Percentiles rank a stretch among this genome's conserved stretches.
phyloP scores from a whole-genome alignment of 2,797 vertebrate genomes.

The Neosalanx taihuensis region DNA sequence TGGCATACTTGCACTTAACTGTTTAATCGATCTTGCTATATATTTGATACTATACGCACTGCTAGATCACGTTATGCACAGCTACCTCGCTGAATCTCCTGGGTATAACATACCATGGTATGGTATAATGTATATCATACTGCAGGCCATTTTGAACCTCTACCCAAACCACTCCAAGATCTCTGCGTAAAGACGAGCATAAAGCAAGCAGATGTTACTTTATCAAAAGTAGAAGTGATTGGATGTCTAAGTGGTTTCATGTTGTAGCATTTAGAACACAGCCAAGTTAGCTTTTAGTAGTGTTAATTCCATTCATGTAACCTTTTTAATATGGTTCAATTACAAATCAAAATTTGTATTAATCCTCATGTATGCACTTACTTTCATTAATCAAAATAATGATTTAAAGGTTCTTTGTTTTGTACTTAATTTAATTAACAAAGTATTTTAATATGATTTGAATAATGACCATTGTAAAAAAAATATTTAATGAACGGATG shows the following conservation, averaged over 20 bases:
- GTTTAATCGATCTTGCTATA: background rate
- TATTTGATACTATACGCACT: slow-evolving; percentile 8
- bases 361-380: too few species aligned
- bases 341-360: too few species aligned
- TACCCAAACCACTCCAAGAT: background rate
- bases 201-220: too few species aligned
- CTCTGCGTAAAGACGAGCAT: too few species aligned
- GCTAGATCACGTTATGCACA: background rate
- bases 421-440: background rate
- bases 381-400: background rate
- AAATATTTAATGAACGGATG: slow-evolving; percentile 8
- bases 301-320: too few species aligned
- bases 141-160: background rate
- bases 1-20: too few species aligned
- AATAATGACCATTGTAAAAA: slow-evolving; percentile 1
- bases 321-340: too few species aligned
- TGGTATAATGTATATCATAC: background rate
- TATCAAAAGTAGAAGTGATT: background rate
- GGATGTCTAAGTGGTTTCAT: background rate
- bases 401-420: slow-evolving; percentile 4
- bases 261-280: background rate
- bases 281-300: too few species aligned
- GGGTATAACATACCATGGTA: too few species aligned
- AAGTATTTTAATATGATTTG: slow-evolving; percentile 6
- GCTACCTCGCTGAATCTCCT: too few species aligned